A percentile compares a stretch with the other conserved stretches of the same genome.
Conservation (phyloP, 2,797 vertebrate species). For the Aplochiton taeniatus region DNA sequence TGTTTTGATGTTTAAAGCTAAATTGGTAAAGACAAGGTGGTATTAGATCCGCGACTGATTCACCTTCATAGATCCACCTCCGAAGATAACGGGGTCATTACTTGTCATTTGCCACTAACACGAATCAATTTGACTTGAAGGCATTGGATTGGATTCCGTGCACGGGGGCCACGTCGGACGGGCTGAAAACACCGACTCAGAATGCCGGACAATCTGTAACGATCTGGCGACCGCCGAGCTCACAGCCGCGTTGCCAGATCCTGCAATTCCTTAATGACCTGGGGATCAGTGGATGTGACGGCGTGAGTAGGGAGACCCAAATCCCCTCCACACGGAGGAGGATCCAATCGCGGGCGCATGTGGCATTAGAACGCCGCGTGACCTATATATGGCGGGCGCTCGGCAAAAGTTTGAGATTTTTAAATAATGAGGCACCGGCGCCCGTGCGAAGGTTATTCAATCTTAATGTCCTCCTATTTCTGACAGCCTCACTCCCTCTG, state of each 20-base stretch:
- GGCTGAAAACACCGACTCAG: slow-evolving; percentile 27
- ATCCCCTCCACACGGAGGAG: slow-evolving; percentile 66
- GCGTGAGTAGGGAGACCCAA: slow-evolving; percentile 58
- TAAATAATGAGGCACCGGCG: slow-evolving; percentile 79
- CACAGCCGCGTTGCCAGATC: slow-evolving; percentile 47
- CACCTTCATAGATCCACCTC: slow-evolving; percentile 38
- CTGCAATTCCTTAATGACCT: slow-evolving; percentile 64
- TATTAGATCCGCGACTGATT: slow-evolving; percentile 28
- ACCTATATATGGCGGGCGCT: slow-evolving; percentile 70
- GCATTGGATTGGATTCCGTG: slow-evolving; percentile 43
- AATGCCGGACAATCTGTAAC: slow-evolving; percentile 44
- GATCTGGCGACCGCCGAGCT: slow-evolving; percentile 58
- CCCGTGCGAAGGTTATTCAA: slow-evolving; percentile 82
- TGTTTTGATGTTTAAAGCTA: slow-evolving; percentile 23
- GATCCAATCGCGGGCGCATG: slow-evolving; percentile 68
- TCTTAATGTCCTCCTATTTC: slow-evolving; percentile 82
- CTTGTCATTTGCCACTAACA: slow-evolving; percentile 48
- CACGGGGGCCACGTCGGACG: slow-evolving; percentile 10
- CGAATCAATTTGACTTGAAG: slow-evolving; percentile 36
- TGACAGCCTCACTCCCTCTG: slow-evolving; percentile 76
- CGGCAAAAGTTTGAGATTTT: slow-evolving; percentile 74
- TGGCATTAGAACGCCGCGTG: slow-evolving; percentile 68
- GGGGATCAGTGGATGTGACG: slow-evolving; percentile 66
- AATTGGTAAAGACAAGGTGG: neutral
- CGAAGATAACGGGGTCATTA: slow-evolving; percentile 47